Evolutionary conservation across 2,113 vertebrate species (phyloP).

Genomic region (Tachycineta bicolor): DNA sequence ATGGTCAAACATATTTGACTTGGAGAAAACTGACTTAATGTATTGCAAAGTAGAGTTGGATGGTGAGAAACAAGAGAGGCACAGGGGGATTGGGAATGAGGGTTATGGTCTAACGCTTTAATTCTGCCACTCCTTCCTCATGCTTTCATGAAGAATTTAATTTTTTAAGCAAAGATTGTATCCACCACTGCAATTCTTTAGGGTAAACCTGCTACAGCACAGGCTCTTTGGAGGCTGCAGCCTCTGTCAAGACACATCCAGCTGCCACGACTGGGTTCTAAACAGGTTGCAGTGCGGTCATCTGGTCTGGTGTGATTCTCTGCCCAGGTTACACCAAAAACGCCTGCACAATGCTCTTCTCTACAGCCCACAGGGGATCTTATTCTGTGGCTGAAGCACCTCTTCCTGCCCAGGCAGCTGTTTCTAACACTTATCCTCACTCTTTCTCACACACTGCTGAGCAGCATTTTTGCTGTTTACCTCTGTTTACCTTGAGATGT

Average conservation of each 20-base stretch:
- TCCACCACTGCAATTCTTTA: not conserved
- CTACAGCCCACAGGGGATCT: fast-evolving
- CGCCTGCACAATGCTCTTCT: not conserved
- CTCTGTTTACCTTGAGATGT: no score
- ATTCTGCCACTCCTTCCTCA: not conserved
- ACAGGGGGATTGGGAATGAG: not conserved
- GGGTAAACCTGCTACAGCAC: not conserved
- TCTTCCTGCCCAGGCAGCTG: not conserved
- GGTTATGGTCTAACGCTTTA: not conserved
- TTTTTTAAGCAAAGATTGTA: not conserved
- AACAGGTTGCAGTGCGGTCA: not conserved
- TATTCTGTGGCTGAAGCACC: fast-evolving
- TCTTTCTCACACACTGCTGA: not conserved
- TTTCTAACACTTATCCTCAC: not conserved
- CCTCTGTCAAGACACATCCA: not conserved
- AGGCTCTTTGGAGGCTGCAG: not conserved
- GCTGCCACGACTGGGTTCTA: fast-evolving
- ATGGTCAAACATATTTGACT: not conserved
- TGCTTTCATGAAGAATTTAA: not conserved
- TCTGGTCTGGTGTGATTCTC: not conserved
- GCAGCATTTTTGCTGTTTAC: not conserved
- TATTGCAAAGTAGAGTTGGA: not conserved
- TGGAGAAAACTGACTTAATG: not conserved
- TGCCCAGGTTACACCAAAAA: not conserved
- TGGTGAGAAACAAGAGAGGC: not conserved